These are phyloP conservation scores for Stomorhina lunata DNA, from an alignment of 2,888 invertebrate genomes.

Conservation along the genomic window DNA sequence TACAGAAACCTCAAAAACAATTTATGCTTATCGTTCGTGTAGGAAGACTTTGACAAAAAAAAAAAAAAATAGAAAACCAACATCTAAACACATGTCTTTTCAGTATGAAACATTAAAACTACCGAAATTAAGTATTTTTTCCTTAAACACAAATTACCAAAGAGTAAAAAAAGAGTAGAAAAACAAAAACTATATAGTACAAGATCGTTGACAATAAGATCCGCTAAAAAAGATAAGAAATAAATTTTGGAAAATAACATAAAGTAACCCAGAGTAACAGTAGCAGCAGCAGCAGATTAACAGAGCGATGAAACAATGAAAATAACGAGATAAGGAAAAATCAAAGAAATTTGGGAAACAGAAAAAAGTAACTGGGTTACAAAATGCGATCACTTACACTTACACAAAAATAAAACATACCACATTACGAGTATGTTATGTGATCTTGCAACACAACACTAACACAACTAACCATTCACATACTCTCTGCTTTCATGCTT, in stretches of 20 bases:
- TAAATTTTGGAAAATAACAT: constrained; percentile 9
- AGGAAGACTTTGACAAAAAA: constrained; percentile 22
- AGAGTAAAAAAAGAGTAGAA: background rate
- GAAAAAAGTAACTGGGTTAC: constrained; percentile 38
- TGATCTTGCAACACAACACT: constrained; percentile 7
- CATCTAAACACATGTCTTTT: constrained; percentile 46
- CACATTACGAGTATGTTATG: no score
- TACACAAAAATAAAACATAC: constrained; percentile 25
- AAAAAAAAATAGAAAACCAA: background rate
- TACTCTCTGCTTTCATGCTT: background rate
- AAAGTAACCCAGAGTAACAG: constrained; percentile 31
- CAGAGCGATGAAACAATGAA: constrained; percentile 41
- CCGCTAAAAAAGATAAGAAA: constrained; percentile 57
- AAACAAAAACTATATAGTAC: background rate
- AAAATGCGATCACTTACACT: constrained; percentile 1
- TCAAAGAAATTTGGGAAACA: background rate
- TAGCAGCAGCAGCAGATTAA: constrained; percentile 37
- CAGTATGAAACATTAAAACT: constrained; percentile 13
- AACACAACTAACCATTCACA: background rate
- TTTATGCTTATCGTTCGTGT: constrained; percentile 59
- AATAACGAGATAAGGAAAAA: constrained; percentile 38
- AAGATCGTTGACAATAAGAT: constrained; percentile 62
- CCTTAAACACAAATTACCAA: constrained; percentile 11
- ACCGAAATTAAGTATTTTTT: constrained; percentile 23
- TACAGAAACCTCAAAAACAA: constrained; percentile 33